Base-by-base conservation (phyloP, 1,140 invertebrate species). In the Amyelois transitella region DNA sequence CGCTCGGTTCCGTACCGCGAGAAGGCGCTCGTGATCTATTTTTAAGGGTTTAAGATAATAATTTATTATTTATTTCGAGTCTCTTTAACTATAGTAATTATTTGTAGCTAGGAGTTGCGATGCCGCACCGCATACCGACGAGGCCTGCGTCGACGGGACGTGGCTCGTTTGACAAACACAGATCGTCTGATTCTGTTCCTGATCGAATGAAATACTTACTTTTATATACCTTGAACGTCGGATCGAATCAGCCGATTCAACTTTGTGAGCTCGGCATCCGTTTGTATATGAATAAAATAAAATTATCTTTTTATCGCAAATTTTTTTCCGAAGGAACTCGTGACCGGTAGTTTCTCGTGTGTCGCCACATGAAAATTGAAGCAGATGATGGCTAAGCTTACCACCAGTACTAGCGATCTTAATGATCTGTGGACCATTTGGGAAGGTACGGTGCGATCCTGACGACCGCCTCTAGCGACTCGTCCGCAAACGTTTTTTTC, bases 41-140 rank as follows among this genome's bases (percentile, higher is more conserved):
- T 81, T 86, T 88, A 88, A 88, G 84, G 77, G 69, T 88, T 80
- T 88, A 88, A 86, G 80, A 78, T 88, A 88, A 83, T 88, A 88
- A 88, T 86, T 88, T 88, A 88, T 88, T 88, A 88, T 88, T 88
- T 88, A 88, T 87, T 87, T 86, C 73, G 84, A 87, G 84, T 87
- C 84, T 87, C 84, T 85, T 85, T 87, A 81, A 84, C 75, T 84
- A 63, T 85, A 86, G 82, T 82, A 68, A 77, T 81, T 75, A 76
- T 79, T 74, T 77, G 75, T 82, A 82, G 60, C 75, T 70, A 75
- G 66, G 73, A 67, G 74, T 67, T 77, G 73, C 71, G 76, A 85
- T 75, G 71, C 71, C 80, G 77, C 81, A 84, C 81, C 78, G 81
- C 84, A 82, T 67, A 73, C 81, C 76, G 76, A 80, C 81, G 81